Evolutionary conservation across 2,888 invertebrate genomes (phyloP).

Genomic region (Lutraria lutraria): DNA sequence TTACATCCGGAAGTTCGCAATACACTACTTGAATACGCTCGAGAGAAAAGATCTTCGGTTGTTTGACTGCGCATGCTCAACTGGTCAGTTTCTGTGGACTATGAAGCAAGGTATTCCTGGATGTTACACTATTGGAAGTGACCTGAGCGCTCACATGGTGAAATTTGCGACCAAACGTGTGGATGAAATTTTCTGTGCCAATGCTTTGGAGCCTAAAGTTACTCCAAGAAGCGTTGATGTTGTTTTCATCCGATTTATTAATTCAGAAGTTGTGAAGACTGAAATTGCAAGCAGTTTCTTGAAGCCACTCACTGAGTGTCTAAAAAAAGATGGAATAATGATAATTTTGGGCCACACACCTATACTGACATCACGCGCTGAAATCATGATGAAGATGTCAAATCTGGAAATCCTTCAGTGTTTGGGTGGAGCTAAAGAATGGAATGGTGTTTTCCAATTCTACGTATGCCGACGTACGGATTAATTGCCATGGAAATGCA

Average conservation of each 20-base stretch:
- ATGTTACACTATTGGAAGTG: constrained; percentile 72
- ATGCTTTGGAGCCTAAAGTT: constrained; percentile 74
- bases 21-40: constrained; percentile 69
- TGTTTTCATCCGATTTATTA: constrained; percentile 73
- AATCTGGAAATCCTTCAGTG: constrained; percentile 68
- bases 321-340: constrained; percentile 73
- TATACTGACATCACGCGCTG: constrained; percentile 73
- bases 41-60: constrained; percentile 63
- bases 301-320: constrained; percentile 64
- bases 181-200: constrained; percentile 75
- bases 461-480: constrained; percentile 68
- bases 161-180: constrained; percentile 72
- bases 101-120: constrained; percentile 72
- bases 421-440: constrained; percentile 72
- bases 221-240: constrained; percentile 69
- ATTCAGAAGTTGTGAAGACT: constrained; percentile 75
- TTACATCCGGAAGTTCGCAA: constrained; percentile 70
- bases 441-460: constrained; percentile 75
- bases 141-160: constrained; percentile 75
- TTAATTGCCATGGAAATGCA: neutral
- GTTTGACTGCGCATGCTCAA: constrained; percentile 77
- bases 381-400: constrained; percentile 67
- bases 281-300: constrained; percentile 67
- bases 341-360: constrained; percentile 78
- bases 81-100: constrained; percentile 75